These are phyloP conservation scores for Illadopsis cleaveri DNA, from an alignment of 2,113 vertebrate genomes.

Conservation along the genomic window DNA sequence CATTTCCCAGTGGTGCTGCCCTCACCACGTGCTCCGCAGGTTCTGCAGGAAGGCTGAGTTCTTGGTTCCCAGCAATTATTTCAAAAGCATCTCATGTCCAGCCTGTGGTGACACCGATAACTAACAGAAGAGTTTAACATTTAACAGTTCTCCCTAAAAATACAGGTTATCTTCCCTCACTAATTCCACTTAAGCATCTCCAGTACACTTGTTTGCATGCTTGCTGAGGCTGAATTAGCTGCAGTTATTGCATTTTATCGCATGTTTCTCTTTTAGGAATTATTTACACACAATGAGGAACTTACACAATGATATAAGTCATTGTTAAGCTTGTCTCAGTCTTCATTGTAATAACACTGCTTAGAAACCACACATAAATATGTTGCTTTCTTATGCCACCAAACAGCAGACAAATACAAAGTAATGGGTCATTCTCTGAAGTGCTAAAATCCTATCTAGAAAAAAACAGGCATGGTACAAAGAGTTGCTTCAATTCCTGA, in stretches of 20 bases:
- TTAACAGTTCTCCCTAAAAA: not conserved
- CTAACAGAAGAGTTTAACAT: not conserved
- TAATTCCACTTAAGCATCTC: not conserved
- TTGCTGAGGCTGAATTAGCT: not conserved
- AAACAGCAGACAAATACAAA: not conserved
- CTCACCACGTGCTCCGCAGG: rapidly evolving
- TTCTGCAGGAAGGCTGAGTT: not conserved
- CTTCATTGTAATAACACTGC: not conserved
- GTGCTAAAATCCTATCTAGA: not conserved
- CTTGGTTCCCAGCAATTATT: not conserved
- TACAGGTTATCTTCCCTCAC: not conserved
- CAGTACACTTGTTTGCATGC: not conserved
- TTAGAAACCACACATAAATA: not conserved
- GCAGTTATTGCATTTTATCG: not conserved
- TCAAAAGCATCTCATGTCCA: not conserved
- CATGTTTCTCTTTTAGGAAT: not conserved
- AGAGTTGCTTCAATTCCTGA: not conserved
- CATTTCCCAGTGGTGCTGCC: not conserved
- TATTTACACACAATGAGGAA: not conserved
- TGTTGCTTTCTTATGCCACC: not conserved
- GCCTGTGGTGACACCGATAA: not conserved
- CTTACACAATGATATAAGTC: not conserved
- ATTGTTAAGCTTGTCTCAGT: not conserved
- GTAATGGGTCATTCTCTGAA: not conserved
- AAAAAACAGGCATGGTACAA: not conserved